Percentiles rank a stretch among this genome's conserved stretches.
phyloP scores from a whole-genome alignment of 2,888 invertebrate genomes.

The Amblyjoppa fuscipennis region DNA sequence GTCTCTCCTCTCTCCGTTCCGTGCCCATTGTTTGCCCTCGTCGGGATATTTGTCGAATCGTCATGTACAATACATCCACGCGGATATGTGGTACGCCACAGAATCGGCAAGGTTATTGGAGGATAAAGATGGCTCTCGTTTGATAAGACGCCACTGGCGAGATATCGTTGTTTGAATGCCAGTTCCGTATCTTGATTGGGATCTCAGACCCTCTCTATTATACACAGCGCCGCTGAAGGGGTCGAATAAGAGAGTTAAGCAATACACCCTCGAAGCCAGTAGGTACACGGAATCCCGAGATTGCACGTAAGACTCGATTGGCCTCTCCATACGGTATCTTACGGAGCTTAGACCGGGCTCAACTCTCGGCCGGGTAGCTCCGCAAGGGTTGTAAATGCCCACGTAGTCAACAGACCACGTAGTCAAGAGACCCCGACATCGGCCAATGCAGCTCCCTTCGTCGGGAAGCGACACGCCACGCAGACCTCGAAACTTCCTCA shows the following conservation, averaged over 20 bases:
- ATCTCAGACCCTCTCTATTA: conserved; percentile 76
- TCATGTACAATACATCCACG: conserved; percentile 11
- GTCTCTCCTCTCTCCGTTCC: conserved; percentile 18
- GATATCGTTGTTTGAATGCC: conserved; percentile 77
- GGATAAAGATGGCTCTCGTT: conserved; percentile 77
- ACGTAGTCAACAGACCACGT: conserved; percentile 31
- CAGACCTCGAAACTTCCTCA: not conserved
- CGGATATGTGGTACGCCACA: conserved; percentile 30
- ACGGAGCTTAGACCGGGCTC: conserved; percentile 52
- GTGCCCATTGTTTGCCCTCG: conserved; percentile 1
- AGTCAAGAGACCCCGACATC: conserved; percentile 6
- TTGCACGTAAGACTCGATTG: conserved; percentile 74
- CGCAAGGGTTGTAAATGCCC: conserved; percentile 40
- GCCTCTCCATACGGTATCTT: conserved; percentile 43
- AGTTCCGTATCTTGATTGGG: conserved; percentile 80
- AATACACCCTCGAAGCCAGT: conserved; percentile 49
- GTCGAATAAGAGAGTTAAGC: conserved; percentile 15
- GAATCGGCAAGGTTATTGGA: conserved; percentile 77
- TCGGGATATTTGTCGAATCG: conserved; percentile 23
- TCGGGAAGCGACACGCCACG: not conserved
- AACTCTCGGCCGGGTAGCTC: conserved; percentile 50
- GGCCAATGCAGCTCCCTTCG: conserved; percentile 1
- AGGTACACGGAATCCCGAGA: conserved; percentile 50
- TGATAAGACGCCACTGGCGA: conserved; percentile 76
- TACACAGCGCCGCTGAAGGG: conserved; percentile 22